Base-by-base conservation (phyloP, 2,888 invertebrate genomes). In the Rugalucina vietnamica region DNA sequence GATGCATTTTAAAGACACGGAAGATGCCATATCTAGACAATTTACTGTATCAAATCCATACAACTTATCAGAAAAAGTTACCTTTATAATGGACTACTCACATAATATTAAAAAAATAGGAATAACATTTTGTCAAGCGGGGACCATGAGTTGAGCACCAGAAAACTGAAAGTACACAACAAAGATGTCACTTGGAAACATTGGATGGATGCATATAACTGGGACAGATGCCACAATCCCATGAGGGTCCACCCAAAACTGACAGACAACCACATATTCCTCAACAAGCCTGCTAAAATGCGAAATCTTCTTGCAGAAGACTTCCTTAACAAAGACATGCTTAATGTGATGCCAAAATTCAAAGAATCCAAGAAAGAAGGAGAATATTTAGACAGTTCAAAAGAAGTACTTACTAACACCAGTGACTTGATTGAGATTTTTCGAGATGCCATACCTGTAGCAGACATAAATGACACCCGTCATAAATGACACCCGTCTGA, bases 41-140 rank as follows among this genome's bases (percentile, higher is more conserved):
- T 79, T 65, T 60, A 79, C 71, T 60, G 49, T 69, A 5, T 60
- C n/a, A 27, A 79, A 75, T 34, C 79, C 71, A 65, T 79, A 34
- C 34, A 32, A 70, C 4, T 43, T 70, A 0, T 69, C 29, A 36
- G 60, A 76, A 24, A 57, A 34, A 24, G 75, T 80, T 18, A 76
- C 74, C 4, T 60, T 83, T 4, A 77, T 84, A 10, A 84, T 84
- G 80, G 80, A 84, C 49, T 81, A 74, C 72, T 78, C 74, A 14
- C 84, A 84, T 69, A 81, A 77, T 18, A 81, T 78, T 18, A 84
- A 84, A 49, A 81, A 84, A 50, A 8, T 18, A 77, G 84, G 37
- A 84, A 84, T 27, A 84, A 76, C 32, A 69, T 84, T 37, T 50
- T 69, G 43, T 73, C 76, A 12, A 84, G 81, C 76, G 81, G 85